Evolutionary conservation across 2,113 vertebrate genomes (phyloP), one percentile per base, ranked within the genome.

Genomic region (Manacus vitellinus): DNA sequence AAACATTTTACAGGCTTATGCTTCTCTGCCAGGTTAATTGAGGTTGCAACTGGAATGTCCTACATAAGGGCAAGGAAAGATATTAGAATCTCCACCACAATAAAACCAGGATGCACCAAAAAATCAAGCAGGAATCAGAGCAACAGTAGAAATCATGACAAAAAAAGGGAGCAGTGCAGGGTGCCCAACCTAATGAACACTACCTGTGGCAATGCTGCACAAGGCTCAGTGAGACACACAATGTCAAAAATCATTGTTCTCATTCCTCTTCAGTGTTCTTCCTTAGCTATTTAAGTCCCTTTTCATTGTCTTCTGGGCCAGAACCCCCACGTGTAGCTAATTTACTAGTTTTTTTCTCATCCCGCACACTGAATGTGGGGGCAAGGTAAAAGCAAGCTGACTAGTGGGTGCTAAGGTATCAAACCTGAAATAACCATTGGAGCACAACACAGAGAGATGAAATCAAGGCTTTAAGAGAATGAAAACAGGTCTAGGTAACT

Each of bases 1-100:
- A 73, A 95, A 84, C 56, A 81, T 85, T 92, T 91, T 78, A 82
- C 24, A 52, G 52, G 65, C 66, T 85, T 93, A 82, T 35, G 81
- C 81, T 72, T 75, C 65, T 61, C 77, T 77, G 55, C 46, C 76
- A 89, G 68, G 68, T 86, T 86, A 94, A 81, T 87, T 93, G 63
- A 22, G 52, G 78, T 72, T 87, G 77, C 35, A 65, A 2, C 4
- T 75, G 62, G 66, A 93, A 85, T 47, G 49, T 65, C 49, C 44
- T 39, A 78, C 18, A 30, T 67, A 67, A 47, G 21, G 55, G 12
- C 25, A 71, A 75, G 39, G 11, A 55, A 71, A 89, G 58, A 31
- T 35, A 68, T 2, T 15, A 51, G 12, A 30, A 71, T 14, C 37
- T 67, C 65, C 30, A 51, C 25, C 56, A 78, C 66, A 77, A n/a